Evolutionary conservation across 64 coral and sea anemone genomes (phyloP), one percentile per base, ranked within the genome.

Genomic region (Montipora cactus): DNA sequence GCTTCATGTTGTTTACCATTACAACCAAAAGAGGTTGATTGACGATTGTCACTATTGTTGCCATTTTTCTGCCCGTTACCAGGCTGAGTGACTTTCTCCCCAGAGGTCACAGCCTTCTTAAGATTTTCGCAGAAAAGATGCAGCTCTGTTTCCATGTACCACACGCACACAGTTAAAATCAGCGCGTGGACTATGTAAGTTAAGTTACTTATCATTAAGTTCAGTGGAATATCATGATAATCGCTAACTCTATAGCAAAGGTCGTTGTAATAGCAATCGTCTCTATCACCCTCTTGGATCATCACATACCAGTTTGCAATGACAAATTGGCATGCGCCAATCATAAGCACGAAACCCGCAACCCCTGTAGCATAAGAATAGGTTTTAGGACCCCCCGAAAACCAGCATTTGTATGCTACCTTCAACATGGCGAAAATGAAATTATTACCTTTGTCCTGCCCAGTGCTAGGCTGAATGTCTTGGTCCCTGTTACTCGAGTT

Each of bases 201-300:
- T 7, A 94, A 52, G 58, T 94, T 94, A 44, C 93, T 94, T 50
- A 90, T 94, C 87, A 94, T 94, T 67, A 94, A 83, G 57, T 94
- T 94, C 52, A 90, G 84, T 2, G 93, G 93, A 7, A 94, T 90
- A 59, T 90, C 93, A 20, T 57, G 20, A 59, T 22, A 11, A 28
- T 28, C 28, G 47, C 49, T 68, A 5, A 90, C 93, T 59, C 93
- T 14, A 67, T 94, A 94, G 44, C 93, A 94, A 44, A 89, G 75
- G 0, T 94, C 93, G 67, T 94, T 94, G 55, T 94, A 94, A 49
- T 83, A 94, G 49, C 93, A 94, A 5, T 28, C 14, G 21, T 94
- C 79, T 14, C 93, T 71, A 88, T 94, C 57, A 18, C 93, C 93
- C 46, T 61, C 48, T 71, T 77, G 13, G 19, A 94, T 94, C 93